Evolutionary conservation across 2,113 vertebrate species (phyloP).

Genomic region (Aspiorhynchus laticeps): DNA sequence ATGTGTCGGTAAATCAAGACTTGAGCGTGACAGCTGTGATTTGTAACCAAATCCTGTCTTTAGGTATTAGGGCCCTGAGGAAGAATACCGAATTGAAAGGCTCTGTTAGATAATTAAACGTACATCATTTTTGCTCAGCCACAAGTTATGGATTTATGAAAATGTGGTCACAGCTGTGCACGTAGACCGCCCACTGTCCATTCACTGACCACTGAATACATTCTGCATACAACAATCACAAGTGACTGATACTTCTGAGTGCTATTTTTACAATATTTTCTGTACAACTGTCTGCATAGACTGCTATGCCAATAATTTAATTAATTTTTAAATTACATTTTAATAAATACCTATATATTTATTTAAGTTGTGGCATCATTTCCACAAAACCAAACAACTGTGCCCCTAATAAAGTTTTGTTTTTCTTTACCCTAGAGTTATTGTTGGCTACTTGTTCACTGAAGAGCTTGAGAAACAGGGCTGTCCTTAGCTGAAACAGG

Average conservation of each 20-base stretch:
- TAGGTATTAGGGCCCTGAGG: slow-evolving; percentile 1
- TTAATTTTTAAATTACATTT: too few relatives aligned
- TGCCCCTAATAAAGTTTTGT: too few relatives aligned
- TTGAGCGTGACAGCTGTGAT: neutral
- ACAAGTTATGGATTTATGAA: neutral
- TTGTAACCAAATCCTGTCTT: slow-evolving; percentile 22
- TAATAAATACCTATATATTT: too few relatives aligned
- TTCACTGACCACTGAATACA: neutral
- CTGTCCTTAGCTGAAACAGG: too few relatives aligned
- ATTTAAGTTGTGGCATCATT: too few relatives aligned
- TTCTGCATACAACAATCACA: neutral
- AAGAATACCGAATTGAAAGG: slow-evolving; percentile 4
- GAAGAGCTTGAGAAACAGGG: too few relatives aligned
- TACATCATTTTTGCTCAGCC: neutral
- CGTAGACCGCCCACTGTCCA: neutral
- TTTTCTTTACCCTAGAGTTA: too few relatives aligned
- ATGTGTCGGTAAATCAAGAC: slow-evolving; percentile 32
- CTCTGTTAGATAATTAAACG: slow-evolving; percentile 5
- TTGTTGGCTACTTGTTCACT: too few relatives aligned
- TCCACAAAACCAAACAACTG: too few relatives aligned
- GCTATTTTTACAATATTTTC: neutral
- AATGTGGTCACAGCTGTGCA: neutral
- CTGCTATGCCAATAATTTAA: too few relatives aligned
- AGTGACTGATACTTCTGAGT: neutral
- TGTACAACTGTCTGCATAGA: neutral